phyloP scores from a whole-genome alignment of 2,113 vertebrate genomes.

The Arizona elegans region DNA sequence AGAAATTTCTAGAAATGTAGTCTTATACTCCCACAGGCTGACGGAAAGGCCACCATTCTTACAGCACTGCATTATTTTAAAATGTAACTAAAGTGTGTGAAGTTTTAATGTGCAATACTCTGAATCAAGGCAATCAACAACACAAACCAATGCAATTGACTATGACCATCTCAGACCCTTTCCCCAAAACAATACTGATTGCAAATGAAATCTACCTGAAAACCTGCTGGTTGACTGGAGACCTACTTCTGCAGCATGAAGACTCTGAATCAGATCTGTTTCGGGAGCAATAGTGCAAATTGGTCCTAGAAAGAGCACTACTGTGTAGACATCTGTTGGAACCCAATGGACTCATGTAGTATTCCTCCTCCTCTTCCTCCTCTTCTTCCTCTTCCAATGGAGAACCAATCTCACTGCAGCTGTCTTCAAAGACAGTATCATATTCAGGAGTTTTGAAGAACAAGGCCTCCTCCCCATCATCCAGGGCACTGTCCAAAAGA shows the following conservation, averaged over 20 bases:
- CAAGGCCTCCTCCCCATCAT: constrained; percentile 63
- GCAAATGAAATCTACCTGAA: constrained; percentile 77
- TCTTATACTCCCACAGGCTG: neutral
- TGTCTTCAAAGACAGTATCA: constrained; percentile 73
- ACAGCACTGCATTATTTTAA: neutral
- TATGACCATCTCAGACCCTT: neutral
- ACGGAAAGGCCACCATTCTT: neutral
- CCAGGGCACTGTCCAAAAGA: constrained; percentile 71
- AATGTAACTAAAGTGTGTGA: neutral
- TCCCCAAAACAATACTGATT: neutral
- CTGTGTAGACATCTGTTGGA: constrained; percentile 70
- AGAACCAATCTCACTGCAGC: constrained; percentile 73
- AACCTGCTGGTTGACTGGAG: constrained; percentile 77
- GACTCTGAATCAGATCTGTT: constrained; percentile 73
- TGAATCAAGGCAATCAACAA: neutral
- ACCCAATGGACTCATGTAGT: constrained; percentile 40
- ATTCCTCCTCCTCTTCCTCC: constrained; percentile 61
- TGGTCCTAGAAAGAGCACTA: constrained; percentile 65
- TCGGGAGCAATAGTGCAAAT: constrained; percentile 64
- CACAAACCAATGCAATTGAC: neutral
- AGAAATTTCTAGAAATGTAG: neutral
- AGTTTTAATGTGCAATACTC: neutral
- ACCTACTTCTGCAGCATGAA: constrained; percentile 77
- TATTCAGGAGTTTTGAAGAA: constrained; percentile 73
- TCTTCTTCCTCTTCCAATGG: constrained; percentile 64